Percentiles rank a stretch among this genome's conserved stretches.
phyloP scores from a whole-genome alignment of 2,797 vertebrate genomes.

The Thunnus albacares region DNA sequence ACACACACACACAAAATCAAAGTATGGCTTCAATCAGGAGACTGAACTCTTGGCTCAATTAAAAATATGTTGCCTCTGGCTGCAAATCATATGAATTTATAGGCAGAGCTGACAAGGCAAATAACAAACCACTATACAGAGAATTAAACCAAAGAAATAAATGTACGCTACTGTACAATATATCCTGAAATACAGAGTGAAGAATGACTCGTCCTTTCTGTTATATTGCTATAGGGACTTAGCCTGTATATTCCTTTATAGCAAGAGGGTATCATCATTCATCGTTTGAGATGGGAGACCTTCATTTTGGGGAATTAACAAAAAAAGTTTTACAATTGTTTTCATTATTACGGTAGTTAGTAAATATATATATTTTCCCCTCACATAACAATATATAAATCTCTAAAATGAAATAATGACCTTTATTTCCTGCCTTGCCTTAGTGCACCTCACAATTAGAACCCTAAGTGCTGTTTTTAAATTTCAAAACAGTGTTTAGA shows the following conservation, averaged over 20 bases:
- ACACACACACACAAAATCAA: conserved; percentile 26
- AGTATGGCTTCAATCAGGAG: conserved; percentile 37
- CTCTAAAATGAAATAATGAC: background rate
- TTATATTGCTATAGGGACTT: background rate
- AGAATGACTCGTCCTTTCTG: background rate
- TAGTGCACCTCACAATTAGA: background rate
- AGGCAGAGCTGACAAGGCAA: conserved; percentile 38
- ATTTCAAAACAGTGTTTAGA: background rate
- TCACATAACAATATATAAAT: background rate
- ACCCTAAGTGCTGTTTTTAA: background rate
- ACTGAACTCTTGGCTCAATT: conserved; percentile 44
- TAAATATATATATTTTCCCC: background rate
- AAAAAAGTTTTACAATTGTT: background rate
- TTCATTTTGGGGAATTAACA: background rate
- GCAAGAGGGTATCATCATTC: background rate
- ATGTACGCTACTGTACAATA: background rate
- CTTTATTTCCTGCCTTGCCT: too few relatives aligned
- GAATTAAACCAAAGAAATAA: conserved; percentile 21
- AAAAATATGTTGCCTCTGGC: conserved; percentile 54
- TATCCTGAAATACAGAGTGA: background rate
- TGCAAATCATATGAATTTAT: conserved; percentile 27
- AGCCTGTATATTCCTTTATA: background rate
- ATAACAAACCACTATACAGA: conserved; percentile 20
- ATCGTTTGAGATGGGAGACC: background rate
- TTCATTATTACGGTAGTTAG: background rate